Evolutionary conservation across 2,113 vertebrate species (phyloP).

Genomic region (Caretta caretta): DNA sequence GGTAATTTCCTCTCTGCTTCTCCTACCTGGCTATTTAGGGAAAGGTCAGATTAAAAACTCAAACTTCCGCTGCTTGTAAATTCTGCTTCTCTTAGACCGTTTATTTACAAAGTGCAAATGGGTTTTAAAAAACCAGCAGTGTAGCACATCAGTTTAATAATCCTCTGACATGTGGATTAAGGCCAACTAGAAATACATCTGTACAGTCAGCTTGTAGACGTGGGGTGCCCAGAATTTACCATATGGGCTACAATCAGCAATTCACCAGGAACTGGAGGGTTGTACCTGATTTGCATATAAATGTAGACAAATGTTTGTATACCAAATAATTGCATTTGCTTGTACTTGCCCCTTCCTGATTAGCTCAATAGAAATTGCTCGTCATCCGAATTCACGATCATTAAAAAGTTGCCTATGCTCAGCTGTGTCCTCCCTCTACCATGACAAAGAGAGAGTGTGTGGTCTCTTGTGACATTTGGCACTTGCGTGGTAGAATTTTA

Average conservation of each 20-base stretch:
- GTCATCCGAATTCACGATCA: not conserved
- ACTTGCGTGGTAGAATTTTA: not conserved
- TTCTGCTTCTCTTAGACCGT: rapidly evolving
- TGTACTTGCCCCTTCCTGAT: not conserved
- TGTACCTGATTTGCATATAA: not conserved
- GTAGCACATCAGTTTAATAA: not conserved
- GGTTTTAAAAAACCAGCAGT: not conserved
- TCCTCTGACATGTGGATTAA: rapidly evolving
- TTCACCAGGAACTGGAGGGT: not conserved
- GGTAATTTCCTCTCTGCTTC: not conserved
- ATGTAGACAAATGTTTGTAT: not conserved
- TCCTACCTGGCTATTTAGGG: not conserved
- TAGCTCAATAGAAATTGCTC: not conserved
- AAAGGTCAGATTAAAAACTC: not conserved
- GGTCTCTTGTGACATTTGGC: not conserved
- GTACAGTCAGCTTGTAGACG: not conserved
- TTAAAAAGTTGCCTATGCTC: not conserved
- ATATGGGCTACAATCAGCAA: not conserved
- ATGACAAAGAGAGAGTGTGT: not conserved
- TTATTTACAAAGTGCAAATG: not conserved
- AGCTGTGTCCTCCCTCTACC: not conserved
- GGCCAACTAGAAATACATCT: not conserved
- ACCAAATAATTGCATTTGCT: not conserved
- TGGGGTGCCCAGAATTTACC: not conserved
- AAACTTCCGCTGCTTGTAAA: not conserved